Base-by-base conservation (phyloP, 2,797 vertebrate genomes). In the Oryzias sinensis region DNA sequence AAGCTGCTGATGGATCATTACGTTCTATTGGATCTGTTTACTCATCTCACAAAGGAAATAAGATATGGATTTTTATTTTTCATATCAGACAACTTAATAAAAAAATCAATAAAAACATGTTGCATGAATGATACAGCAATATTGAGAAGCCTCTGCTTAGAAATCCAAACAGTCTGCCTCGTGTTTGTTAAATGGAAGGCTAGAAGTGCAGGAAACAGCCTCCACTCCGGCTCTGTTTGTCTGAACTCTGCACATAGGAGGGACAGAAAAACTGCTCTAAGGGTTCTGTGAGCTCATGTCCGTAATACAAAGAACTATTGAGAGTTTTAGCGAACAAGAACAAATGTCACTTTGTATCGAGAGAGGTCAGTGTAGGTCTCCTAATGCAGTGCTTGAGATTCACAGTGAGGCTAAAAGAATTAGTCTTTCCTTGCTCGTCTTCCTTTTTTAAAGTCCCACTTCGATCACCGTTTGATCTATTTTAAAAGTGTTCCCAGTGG, bases 231-330 rank as follows among this genome's bases (percentile, higher is more conserved):
- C 54, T 45, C 16, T 53, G 9, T 37, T 42, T 49, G 42, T 66
- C 37, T 60, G 53, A 14, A 50, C 14, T 67, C 44, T 50, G 45
- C 24, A 49, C 56, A 22, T 22, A 22, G 20, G 56, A 51, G 43
- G 51, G 59, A 78, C 72, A 71, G 74, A 74, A 83, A 83, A 82
- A 68, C 66, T 59, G 70, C 55, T 77, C 72, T 37, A 25, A 65
- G 78, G 82, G 52, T 49, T 63, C 51, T 67, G 52, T 14, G 6
- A 49, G 52, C 71, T 77, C 65, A 42, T 83, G 66, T 54, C 77
- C 44, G 27, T 51, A 16, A 16, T 76, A 86, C 70, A 82, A 54
- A 53, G 55, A 64, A 25, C 65, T 59, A 71, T 75, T 87, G 75
- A 84, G 63, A 71, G 60, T 5, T 53, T 54, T 42, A 59, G 24